Conservation (phyloP, 2,113 vertebrate species). For the Aplodontia rufa region DNA sequence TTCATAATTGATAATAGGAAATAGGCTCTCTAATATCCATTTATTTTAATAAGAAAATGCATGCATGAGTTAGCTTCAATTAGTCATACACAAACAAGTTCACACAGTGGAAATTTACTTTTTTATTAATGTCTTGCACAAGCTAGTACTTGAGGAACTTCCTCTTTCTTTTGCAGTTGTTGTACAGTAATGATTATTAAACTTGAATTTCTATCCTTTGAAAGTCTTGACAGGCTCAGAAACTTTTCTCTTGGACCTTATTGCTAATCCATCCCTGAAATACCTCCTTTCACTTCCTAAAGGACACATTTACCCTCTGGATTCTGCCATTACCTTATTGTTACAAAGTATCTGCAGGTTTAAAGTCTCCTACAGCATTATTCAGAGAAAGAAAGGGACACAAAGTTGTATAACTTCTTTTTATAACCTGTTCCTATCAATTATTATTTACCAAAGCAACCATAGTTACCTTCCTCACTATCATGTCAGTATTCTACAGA, state of each 20-base stretch:
- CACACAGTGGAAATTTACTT: not conserved
- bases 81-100: not conserved
- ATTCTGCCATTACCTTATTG: not conserved
- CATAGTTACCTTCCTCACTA: not conserved
- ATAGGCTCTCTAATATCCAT: not conserved
- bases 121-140: not conserved
- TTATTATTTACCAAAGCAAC: not conserved
- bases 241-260: not conserved
- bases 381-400: not conserved
- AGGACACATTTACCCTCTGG: not conserved
- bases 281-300: not conserved
- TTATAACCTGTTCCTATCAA: not conserved
- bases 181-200: not conserved
- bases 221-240: not conserved
- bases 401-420: not conserved
- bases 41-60: conserved; percentile 49
- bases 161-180: not conserved
- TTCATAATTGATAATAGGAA: conserved; percentile 46
- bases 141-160: not conserved
- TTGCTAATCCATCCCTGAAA: not conserved
- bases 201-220: not conserved
- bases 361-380: not conserved
- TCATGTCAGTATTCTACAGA: not conserved
- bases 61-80: not conserved
- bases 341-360: not conserved